Conservation (phyloP, 2,113 vertebrate species). For the Plectropomus leopardus region DNA sequence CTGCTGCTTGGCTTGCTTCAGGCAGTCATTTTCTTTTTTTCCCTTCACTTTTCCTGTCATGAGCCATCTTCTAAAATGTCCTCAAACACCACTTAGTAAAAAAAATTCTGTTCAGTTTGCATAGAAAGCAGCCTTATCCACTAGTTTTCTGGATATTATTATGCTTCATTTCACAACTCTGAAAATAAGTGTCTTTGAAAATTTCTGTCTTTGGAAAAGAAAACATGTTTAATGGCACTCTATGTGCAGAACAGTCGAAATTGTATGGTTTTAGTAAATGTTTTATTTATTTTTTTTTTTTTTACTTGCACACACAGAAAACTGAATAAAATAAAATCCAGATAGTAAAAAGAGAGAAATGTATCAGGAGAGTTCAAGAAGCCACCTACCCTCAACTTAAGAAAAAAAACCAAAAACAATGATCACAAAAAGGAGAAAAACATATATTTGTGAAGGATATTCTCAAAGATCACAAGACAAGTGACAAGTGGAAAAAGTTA, state of each 20-base stretch:
- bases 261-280: background rate
- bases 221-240: background rate
- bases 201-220: background rate
- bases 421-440: too few relatives aligned
- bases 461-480: background rate
- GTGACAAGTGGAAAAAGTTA: background rate
- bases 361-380: too few relatives aligned
- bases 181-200: background rate
- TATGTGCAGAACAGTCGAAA: background rate
- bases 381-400: too few relatives aligned
- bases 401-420: too few relatives aligned
- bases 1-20: background rate
- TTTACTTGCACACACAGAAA: too few relatives aligned
- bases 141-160: background rate
- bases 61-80: background rate
- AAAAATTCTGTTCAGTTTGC: background rate
- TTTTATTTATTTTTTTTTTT: too few relatives aligned
- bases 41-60: constrained; percentile 19
- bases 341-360: too few relatives aligned
- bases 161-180: background rate
- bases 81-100: background rate
- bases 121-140: background rate
- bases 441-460: background rate
- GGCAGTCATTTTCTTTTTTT: constrained; percentile 4
- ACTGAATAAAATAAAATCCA: too few relatives aligned